These are phyloP conservation scores for Napeogenes sylphis DNA, from an alignment of 2,888 invertebrate genomes.

Conservation along the genomic window DNA sequence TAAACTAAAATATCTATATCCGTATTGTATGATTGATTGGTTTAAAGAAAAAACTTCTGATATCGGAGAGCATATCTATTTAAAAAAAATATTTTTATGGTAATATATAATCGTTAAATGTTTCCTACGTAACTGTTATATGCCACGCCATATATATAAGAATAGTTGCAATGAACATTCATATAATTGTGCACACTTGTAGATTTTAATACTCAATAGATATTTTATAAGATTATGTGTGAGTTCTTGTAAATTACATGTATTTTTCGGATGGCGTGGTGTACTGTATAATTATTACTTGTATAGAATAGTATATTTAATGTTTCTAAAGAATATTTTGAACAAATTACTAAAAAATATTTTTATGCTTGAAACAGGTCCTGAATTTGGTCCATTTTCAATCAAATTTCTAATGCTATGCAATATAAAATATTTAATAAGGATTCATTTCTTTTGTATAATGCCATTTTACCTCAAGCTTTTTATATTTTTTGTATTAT, in stretches of 20 bases:
- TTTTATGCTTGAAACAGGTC: not conserved
- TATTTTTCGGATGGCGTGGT: not conserved
- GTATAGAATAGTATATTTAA: constrained; percentile 3
- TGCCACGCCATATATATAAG: constrained; percentile 8
- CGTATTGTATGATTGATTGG: no score
- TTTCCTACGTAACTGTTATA: constrained; percentile 23
- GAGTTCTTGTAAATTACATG: not conserved
- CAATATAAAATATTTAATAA: constrained; percentile 8
- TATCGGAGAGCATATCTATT: not conserved
- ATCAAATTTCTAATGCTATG: not conserved
- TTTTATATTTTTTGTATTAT: no score
- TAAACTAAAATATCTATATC: no score
- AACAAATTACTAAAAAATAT: not conserved
- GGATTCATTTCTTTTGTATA: no score
- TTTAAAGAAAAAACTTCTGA: no score
- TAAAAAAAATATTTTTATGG: constrained; percentile 39
- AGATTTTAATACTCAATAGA: not conserved
- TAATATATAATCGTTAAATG: constrained; percentile 48
- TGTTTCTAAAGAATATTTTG: not conserved
- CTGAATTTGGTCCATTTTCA: not conserved
- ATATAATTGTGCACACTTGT: no score
- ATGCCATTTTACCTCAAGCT: no score
- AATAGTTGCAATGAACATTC: no score
- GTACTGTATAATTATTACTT: constrained; percentile 8
- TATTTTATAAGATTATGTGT: not conserved